Evolutionary conservation across 2,888 invertebrate genomes (phyloP), one percentile per base, ranked within the genome.

Genomic region (Lasius platythorax): DNA sequence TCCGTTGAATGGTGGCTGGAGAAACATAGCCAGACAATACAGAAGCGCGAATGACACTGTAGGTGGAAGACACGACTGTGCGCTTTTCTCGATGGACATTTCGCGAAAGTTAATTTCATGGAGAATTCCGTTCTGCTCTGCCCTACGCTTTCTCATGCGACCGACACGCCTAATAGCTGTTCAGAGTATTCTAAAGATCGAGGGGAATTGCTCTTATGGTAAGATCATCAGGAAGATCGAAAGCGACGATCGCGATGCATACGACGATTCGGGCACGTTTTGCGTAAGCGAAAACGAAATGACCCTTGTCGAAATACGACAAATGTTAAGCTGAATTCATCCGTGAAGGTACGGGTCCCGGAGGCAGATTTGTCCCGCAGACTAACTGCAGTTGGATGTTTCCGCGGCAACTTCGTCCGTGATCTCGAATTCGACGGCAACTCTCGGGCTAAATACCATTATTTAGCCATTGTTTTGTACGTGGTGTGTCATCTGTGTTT

Each of bases 301-400:
- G 73, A 81, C 37, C 72, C 72, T 63, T 61, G 79, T 81, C 50
- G 37, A 68, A 61, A 50, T 5, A 43, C 40, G 23, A 81, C 73
- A 50, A 81, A 63, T 63, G 61, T 72, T 81, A 72, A 72, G 61
- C 79, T 73, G 79, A 81, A 50, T 37, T 81, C 79, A 63, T 72
- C 79, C 79, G 28, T 81, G 50, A 72, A 81, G 46, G 43, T 73
- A 73, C 73, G 73, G 37, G 61, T 73, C 61, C 61, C 61, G 8
- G 58, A 81, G 73, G 79, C 73, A 63, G 73, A 81, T 81, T 72
- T 37, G 37, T 81, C 46, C 79, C 79, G 61, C 72, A 46, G 33
- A 28, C 50, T 81, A 81, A 81, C 73, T 73, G 79, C 79, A 73
- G 79, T 81, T 81, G 37, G 61, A 81, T 72, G 79, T 81, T 73